Evolutionary conservation across 2,797 vertebrate species (phyloP).

Genomic region (Siniperca undulata): DNA sequence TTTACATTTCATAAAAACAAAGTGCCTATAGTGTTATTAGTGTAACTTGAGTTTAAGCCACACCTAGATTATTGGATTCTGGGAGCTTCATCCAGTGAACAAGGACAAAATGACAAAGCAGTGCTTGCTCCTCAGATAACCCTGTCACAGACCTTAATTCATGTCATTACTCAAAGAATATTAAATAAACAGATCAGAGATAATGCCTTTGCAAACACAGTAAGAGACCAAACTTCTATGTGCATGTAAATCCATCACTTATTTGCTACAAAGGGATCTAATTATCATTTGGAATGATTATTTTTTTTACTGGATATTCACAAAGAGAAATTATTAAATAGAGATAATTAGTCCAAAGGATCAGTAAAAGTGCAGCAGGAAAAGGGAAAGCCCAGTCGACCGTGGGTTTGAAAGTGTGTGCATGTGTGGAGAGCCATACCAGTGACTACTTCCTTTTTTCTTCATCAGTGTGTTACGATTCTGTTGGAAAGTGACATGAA

Average conservation of each 20-base stretch:
- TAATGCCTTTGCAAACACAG: conserved; percentile 73
- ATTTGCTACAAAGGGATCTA: conserved; percentile 65
- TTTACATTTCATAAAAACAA: conserved; percentile 56
- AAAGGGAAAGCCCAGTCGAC: conserved; percentile 13
- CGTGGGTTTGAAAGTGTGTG: conserved; percentile 24
- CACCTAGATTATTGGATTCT: conserved; percentile 45
- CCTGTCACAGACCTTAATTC: conserved; percentile 69
- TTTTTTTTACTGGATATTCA: conserved; percentile 64
- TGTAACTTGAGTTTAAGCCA: conserved; percentile 46
- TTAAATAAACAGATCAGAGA: conserved; percentile 69
- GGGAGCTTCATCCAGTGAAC: conserved; percentile 40
- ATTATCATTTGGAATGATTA: conserved; percentile 63
- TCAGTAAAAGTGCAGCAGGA: conserved; percentile 47
- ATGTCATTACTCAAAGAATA: conserved; percentile 73
- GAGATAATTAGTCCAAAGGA: conserved; percentile 44
- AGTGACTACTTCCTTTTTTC: conserved; percentile 22
- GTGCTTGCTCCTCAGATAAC: conserved; percentile 48
- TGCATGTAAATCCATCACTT: conserved; percentile 67
- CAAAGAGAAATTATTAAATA: conserved; percentile 67
- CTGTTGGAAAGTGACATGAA: conserved; percentile 26
- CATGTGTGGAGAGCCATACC: conserved; percentile 12
- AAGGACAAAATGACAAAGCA: conserved; percentile 60
- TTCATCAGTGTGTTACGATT: conserved; percentile 15
- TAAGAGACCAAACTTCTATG: conserved; percentile 55
- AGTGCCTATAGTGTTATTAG: conserved; percentile 51